Conservation (phyloP, 2,888 invertebrate species). For the Notocelia uddmanniana region DNA sequence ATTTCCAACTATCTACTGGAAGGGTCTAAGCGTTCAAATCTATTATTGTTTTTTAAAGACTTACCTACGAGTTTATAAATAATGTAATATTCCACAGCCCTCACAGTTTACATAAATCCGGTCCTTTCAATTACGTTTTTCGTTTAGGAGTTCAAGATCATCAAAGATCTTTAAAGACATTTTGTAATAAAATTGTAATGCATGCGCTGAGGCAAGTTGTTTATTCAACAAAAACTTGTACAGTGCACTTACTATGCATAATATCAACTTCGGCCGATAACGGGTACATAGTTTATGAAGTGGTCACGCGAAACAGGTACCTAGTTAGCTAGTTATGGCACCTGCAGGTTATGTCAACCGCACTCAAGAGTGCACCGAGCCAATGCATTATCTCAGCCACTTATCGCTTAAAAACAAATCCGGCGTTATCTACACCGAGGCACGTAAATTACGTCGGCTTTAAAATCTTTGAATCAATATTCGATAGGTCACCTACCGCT, state of each 20-base stretch:
- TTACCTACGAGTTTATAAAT: background rate
- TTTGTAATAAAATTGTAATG: conserved; percentile 3
- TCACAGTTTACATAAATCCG: background rate
- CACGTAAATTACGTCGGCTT: conserved; percentile 68
- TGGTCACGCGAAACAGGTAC: conserved; percentile 39
- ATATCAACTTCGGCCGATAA: conserved; percentile 22
- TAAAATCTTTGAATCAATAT: conserved; percentile 80
- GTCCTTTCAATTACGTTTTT: background rate
- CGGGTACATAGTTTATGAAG: conserved; percentile 11
- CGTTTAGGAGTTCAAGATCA: background rate
- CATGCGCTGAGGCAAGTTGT: background rate
- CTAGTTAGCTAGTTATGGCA: conserved; percentile 12
- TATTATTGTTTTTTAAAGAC: background rate
- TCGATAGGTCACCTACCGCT: conserved; percentile 71
- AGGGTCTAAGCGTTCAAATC: background rate
- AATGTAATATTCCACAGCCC: background rate
- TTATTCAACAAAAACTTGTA: background rate
- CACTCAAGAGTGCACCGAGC: conserved; percentile 31
- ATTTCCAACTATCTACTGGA: background rate
- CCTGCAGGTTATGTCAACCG: conserved; percentile 37
- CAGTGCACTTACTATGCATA: conserved; percentile 20
- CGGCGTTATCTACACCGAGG: conserved; percentile 66
- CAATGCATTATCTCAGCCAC: conserved; percentile 53
- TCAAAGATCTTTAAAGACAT: no score
- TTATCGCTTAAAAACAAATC: conserved; percentile 79